A percentile compares a stretch with the other conserved stretches of the same genome.
Evolutionary conservation across 2,797 vertebrate species (phyloP).

Genomic region (Emys orbicularis): DNA sequence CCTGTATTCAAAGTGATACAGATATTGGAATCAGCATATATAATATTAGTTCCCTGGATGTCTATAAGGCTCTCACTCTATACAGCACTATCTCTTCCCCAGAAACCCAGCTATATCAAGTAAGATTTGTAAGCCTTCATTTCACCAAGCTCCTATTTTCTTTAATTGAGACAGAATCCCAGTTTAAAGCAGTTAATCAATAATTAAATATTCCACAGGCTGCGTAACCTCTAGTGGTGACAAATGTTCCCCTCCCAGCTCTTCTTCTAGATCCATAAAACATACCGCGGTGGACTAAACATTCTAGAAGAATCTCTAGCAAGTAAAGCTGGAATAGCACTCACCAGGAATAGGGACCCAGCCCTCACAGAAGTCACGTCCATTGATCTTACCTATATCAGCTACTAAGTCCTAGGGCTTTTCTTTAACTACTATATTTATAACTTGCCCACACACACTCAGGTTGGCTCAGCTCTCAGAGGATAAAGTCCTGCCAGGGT

Average conservation of each 20-base stretch:
- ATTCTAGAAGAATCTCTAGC: neutral
- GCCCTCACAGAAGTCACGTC: too few relatives aligned
- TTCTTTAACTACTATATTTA: neutral
- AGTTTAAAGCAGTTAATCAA: neutral
- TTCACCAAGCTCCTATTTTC: neutral
- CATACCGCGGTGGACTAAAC: neutral
- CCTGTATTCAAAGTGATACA: neutral
- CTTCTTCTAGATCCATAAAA: neutral
- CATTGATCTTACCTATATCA: neutral
- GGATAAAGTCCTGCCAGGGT: neutral
- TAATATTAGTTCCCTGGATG: neutral
- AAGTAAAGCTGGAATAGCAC: neutral
- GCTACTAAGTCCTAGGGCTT: neutral
- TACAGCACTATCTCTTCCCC: neutral
- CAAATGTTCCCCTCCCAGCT: neutral
- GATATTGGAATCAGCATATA: neutral
- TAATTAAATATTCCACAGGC: neutral
- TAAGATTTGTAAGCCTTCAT: neutral
- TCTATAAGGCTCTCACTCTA: neutral
- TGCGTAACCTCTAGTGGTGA: rapidly evolving
- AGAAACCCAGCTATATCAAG: neutral
- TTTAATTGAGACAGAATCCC: neutral
- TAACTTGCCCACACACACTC: neutral
- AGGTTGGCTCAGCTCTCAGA: neutral
- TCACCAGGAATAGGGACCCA: neutral